Evolutionary conservation across 1,140 invertebrate genomes (phyloP).

Genomic region (Phortica variegata): DNA sequence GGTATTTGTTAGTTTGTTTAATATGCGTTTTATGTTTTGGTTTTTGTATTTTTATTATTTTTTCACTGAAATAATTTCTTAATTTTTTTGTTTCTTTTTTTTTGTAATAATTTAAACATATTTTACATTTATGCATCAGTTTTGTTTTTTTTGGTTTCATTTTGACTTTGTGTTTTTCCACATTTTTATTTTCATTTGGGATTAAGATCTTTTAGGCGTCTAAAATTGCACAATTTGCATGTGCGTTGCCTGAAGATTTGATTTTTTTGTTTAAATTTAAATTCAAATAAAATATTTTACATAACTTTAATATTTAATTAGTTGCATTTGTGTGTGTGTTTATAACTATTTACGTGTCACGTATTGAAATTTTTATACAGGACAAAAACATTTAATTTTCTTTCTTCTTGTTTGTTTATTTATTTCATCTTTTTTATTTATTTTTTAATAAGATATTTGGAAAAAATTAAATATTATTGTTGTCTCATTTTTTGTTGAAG

Average conservation of each 20-base stretch:
- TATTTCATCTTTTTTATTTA: constrained; percentile 6
- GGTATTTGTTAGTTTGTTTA: constrained; percentile 33
- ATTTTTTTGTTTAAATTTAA: constrained; percentile 18
- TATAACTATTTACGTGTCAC: too few species aligned
- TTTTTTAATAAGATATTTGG: constrained; percentile 35
- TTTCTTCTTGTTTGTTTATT: constrained; percentile 8
- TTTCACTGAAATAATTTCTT: neutral
- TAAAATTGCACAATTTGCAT: constrained; percentile 31
- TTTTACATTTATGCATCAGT: constrained; percentile 37
- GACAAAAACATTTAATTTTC: constrained; percentile 1
- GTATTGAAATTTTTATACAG: too few species aligned
- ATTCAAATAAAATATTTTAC: constrained; percentile 52
- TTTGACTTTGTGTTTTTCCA: constrained; percentile 20
- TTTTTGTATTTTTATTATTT: constrained; percentile 8
- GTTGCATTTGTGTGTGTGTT: constrained; percentile 15
- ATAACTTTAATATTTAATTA: constrained; percentile 38
- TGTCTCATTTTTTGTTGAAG: constrained; percentile 16
- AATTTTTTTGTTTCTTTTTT: constrained; percentile 21
- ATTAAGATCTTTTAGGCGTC: too few species aligned
- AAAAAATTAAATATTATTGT: constrained; percentile 42
- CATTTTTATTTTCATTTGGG: neutral
- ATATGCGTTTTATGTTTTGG: constrained; percentile 28
- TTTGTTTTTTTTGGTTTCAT: constrained; percentile 35
- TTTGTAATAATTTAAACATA: constrained; percentile 18
- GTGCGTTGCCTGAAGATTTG: constrained; percentile 13